Conservation (phyloP, 2,113 vertebrate genomes). For the Etheostoma cragini region DNA sequence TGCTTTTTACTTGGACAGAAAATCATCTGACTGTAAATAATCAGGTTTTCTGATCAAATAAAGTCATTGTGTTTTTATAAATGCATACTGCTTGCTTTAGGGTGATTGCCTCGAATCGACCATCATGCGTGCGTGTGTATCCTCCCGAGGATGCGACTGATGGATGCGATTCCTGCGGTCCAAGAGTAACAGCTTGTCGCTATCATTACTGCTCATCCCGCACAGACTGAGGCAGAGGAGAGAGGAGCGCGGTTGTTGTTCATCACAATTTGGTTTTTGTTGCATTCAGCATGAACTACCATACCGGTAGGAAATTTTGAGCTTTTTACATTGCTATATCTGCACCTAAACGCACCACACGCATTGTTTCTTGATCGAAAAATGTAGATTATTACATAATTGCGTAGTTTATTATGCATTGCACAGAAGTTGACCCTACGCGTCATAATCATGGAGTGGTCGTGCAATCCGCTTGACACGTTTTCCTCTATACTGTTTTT, state of each 20-base stretch:
- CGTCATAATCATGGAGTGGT: conserved; percentile 24
- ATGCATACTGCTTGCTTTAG: conserved; percentile 51
- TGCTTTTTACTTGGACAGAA: neutral
- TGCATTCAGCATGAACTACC: conserved; percentile 23
- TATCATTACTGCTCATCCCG: conserved; percentile 65
- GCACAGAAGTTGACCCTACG: conserved; percentile 46
- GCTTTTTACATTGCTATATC: conserved; percentile 1
- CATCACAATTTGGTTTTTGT: conserved; percentile 35
- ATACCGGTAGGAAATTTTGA: conserved; percentile 2
- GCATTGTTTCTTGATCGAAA: neutral
- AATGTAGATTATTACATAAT: neutral
- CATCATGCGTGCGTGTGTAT: conserved; percentile 31
- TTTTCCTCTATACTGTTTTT: neutral
- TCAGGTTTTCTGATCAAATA: conserved; percentile 44
- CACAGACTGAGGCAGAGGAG: neutral
- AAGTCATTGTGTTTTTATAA: conserved; percentile 59
- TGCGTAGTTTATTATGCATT: too few species aligned
- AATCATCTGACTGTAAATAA: conserved; percentile 1
- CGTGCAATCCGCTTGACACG: conserved; percentile 49
- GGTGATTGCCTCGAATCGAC: conserved; percentile 33
- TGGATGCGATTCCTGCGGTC: conserved; percentile 72
- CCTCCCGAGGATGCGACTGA: conserved; percentile 68
- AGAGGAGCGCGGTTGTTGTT: conserved; percentile 28
- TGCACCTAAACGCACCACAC: neutral
- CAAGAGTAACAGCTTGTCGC: conserved; percentile 71